phyloP scores from a whole-genome alignment of 2,797 vertebrate species.

The Sebastes minor region DNA sequence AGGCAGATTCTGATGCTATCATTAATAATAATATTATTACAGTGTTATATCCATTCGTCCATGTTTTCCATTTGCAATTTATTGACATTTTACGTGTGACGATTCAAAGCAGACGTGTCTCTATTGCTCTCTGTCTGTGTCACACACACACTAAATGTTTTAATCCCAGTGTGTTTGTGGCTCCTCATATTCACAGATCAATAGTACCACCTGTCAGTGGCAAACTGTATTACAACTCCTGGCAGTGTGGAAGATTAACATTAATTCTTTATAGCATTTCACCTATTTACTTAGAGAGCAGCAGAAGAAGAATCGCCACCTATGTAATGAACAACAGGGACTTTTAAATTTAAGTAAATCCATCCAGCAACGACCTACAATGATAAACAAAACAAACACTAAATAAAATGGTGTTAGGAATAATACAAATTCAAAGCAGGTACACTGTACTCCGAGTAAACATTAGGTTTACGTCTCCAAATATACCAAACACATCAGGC shows the following conservation, averaged over 20 bases:
- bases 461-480: too few species aligned
- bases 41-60: not conserved
- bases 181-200: conserved; percentile 39
- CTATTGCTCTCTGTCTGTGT: not conserved
- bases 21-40: not conserved
- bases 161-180: not conserved
- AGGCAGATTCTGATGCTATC: not conserved
- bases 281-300: not conserved
- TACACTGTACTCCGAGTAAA: not conserved
- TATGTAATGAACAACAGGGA: not conserved
- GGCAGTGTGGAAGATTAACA: not conserved
- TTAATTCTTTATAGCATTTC: not conserved
- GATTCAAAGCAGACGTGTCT: not conserved
- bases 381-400: not conserved
- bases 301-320: not conserved
- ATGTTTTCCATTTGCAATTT: not conserved
- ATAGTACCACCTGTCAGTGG: conserved; percentile 60
- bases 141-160: not conserved
- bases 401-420: not conserved
- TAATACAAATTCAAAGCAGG: not conserved
- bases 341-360: not conserved
- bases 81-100: not conserved
- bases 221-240: conserved; percentile 23
- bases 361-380: too few species aligned
- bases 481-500: not conserved